Conservation (phyloP, 2,888 invertebrate genomes). For the Hyppa rectilinea region DNA sequence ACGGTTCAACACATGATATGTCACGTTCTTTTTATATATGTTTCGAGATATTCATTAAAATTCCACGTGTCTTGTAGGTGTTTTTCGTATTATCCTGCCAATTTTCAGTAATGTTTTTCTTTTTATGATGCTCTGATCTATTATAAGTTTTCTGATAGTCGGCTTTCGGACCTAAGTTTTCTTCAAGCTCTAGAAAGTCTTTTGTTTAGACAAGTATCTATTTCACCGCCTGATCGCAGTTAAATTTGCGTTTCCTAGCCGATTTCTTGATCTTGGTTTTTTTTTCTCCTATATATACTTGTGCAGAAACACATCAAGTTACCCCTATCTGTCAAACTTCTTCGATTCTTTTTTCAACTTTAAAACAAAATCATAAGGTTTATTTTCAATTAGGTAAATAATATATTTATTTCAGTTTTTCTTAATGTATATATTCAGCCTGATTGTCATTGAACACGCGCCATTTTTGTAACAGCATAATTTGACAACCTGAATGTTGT, state of each 20-base stretch:
- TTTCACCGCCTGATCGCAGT: not conserved
- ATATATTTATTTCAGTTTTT: too few relatives aligned
- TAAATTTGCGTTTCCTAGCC: not conserved
- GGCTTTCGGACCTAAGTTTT: not conserved
- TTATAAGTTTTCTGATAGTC: not conserved
- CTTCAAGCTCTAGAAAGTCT: not conserved
- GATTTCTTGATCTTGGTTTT: not conserved
- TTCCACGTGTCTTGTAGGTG: not conserved
- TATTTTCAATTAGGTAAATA: too few relatives aligned
- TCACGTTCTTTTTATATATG: too few relatives aligned
- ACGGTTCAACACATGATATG: too few relatives aligned
- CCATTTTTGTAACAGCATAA: not conserved
- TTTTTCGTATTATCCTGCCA: not conserved
- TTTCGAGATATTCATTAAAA: too few relatives aligned
- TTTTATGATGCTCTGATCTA: not conserved
- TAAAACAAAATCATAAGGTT: too few relatives aligned
- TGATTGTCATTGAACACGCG: not conserved
- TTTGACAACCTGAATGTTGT: not conserved
- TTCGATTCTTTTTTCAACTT: too few relatives aligned
- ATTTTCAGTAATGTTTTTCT: not conserved
- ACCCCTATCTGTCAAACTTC: too few relatives aligned
- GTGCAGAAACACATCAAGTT: too few relatives aligned
- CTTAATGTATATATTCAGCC: too few relatives aligned
- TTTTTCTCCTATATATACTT: too few relatives aligned
- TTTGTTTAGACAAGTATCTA: not conserved